Conservation (phyloP, 2,113 vertebrate genomes). For the Sander lucioperca region DNA sequence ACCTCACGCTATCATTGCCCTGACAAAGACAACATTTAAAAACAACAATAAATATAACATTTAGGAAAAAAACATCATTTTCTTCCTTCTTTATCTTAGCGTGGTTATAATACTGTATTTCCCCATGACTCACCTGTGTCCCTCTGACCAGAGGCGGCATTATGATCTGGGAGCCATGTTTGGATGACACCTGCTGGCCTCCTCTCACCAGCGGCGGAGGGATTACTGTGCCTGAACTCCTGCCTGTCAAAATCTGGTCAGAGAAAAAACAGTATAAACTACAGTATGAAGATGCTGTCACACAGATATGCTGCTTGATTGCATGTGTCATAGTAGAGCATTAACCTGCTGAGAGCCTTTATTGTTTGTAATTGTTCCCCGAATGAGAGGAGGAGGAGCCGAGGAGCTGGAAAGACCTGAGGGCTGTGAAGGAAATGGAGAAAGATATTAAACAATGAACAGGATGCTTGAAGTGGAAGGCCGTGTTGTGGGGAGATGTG, state of each 20-base stretch:
- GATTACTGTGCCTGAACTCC: constrained; percentile 89
- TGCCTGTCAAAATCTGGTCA: constrained; percentile 83
- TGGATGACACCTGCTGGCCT: constrained; percentile 89
- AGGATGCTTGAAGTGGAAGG: background rate
- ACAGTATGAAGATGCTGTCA: background rate
- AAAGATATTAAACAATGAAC: constrained; percentile 7
- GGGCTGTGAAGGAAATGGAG: constrained; percentile 78
- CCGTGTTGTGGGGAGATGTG: background rate
- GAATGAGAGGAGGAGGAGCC: constrained; percentile 91
- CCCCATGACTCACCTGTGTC: constrained; percentile 87
- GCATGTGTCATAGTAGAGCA: constrained; percentile 24
- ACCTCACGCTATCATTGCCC: background rate
- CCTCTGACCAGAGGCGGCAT: constrained; percentile 96
- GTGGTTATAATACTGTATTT: background rate
- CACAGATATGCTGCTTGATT: background rate
- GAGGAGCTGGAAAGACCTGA: constrained; percentile 85
- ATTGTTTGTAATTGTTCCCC: constrained; percentile 87
- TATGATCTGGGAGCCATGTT: constrained; percentile 91
- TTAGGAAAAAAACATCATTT: background rate
- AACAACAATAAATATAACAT: too few relatives aligned
- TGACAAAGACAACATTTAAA: constrained; percentile 8
- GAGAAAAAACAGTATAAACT: background rate
- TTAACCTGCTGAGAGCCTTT: constrained; percentile 92
- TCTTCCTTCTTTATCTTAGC: background rate
- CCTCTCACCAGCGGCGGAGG: constrained; percentile 94